Base-by-base conservation (phyloP, 1,140 invertebrate species). In the Nasonia giraulti region DNA sequence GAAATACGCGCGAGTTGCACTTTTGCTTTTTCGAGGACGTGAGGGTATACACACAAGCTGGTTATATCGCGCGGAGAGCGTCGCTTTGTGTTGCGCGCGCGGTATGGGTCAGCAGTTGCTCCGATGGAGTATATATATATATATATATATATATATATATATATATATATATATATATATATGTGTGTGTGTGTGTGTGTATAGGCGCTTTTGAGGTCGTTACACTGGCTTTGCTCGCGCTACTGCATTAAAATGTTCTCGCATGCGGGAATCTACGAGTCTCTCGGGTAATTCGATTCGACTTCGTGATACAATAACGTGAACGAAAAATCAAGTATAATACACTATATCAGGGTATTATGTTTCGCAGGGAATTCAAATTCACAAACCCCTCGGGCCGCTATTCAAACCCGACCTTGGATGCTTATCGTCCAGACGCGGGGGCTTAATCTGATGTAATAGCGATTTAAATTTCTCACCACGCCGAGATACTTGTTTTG, bases 211-310 rank as follows among this genome's bases (percentile, higher is more conserved):
- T n/a, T n/a, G n/a, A n/a, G 2, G 73, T 82, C 73, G 66, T 82
- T 82, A 62, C 75, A 82, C 69, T 74, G 44, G 23, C 23, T 73
- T 44, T 44, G 5, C n/a, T n/a, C n/a, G n/a, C n/a, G n/a, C n/a
- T n/a, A 62, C 20, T 17, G 55, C 55, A 3, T 20, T n/a, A 14
- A 44, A 44, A 3, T 14, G n/a, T 62, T 50, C 14, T 50, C 47
- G 12, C 14, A 50, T 50, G 5, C 55, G 20, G 20, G 55, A 62
- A n/a, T 62, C 1, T 62, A 62, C 7, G 55, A 62, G 5, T 62
- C n/a, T n/a, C 55, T 62, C 1, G 0, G 6, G 4, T 62, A n/a
- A 62, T 62, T 62, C 55, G n/a, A 62, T 62, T 62, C 17, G 17
- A 62, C 55, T 62, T 62, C n/a, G 55, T 62, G 17, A 20, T 62